These are phyloP conservation scores for Channa maculata DNA, from an alignment of 2,113 vertebrate genomes.

Conservation along the genomic window DNA sequence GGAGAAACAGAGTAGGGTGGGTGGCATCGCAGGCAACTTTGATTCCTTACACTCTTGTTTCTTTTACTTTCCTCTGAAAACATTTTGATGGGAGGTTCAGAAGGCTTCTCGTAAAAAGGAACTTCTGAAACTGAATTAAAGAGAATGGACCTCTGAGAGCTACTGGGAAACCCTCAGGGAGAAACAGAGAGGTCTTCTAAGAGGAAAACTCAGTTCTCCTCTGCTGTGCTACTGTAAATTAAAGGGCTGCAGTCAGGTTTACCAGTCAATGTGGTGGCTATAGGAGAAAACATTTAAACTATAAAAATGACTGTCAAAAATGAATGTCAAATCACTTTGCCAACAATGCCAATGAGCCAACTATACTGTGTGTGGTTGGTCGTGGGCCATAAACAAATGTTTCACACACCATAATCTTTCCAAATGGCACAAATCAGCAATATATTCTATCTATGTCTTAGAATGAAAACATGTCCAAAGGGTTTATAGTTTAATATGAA, in stretches of 20 bases:
- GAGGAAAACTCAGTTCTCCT: conserved; percentile 17
- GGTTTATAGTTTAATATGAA: neutral
- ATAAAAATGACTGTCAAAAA: neutral
- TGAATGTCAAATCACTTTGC: neutral
- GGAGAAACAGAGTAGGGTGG: conserved; percentile 14
- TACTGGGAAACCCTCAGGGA: conserved; percentile 43
- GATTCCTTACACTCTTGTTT: conserved; percentile 23
- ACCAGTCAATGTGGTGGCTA: conserved; percentile 1
- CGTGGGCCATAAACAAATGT: too few species aligned
- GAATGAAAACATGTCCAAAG: neutral
- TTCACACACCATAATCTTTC: neutral
- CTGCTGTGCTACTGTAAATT: neutral
- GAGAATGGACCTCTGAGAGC: conserved; percentile 37
- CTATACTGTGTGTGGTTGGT: too few species aligned
- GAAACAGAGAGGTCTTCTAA: conserved; percentile 23
- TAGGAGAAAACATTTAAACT: neutral
- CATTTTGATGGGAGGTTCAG: conserved; percentile 34
- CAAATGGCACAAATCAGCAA: neutral
- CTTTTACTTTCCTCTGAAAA: conserved; percentile 23
- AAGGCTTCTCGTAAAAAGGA: conserved; percentile 41
- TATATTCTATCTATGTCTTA: neutral
- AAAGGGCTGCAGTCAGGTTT: neutral
- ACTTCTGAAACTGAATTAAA: conserved; percentile 55
- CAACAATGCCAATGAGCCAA: too few species aligned
- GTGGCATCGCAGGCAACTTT: conserved; percentile 17